These are phyloP conservation scores for Isichthys henryi DNA, from an alignment of 2,113 vertebrate genomes.

Conservation along the genomic window DNA sequence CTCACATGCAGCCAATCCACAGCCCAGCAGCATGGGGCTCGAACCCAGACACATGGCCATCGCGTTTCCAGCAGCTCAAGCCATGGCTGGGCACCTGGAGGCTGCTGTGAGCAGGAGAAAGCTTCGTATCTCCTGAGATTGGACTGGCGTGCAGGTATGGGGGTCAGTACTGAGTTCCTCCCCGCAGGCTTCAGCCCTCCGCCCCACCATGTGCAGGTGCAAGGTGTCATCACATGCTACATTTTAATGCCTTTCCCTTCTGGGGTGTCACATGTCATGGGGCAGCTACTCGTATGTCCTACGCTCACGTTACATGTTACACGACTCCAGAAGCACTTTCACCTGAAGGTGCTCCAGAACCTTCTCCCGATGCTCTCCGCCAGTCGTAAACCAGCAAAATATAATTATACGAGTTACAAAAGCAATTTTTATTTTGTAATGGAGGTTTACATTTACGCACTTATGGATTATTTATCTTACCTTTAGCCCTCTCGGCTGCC, in stretches of 20 bases:
- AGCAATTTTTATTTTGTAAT: not conserved
- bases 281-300: not conserved
- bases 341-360: not conserved
- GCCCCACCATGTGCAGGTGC: not conserved
- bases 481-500: not conserved
- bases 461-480: not conserved
- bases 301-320: not conserved
- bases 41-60: not conserved
- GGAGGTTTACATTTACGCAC: not conserved
- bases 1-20: not conserved
- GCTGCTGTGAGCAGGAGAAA: not conserved
- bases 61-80: not conserved
- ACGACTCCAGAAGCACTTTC: not conserved
- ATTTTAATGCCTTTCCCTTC: not conserved
- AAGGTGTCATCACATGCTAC: not conserved
- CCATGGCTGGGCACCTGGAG: not conserved
- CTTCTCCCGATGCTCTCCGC: not conserved
- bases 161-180: not conserved
- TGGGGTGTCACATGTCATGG: not conserved
- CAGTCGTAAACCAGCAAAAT: not conserved
- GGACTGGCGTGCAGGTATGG: not conserved
- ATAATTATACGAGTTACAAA: not conserved
- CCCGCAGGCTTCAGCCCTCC: not conserved
- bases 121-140: not conserved
- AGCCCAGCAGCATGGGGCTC: not conserved